Evolutionary conservation across 1,140 invertebrate genomes (phyloP).

Genomic region (Drosophila pseudoobscura): DNA sequence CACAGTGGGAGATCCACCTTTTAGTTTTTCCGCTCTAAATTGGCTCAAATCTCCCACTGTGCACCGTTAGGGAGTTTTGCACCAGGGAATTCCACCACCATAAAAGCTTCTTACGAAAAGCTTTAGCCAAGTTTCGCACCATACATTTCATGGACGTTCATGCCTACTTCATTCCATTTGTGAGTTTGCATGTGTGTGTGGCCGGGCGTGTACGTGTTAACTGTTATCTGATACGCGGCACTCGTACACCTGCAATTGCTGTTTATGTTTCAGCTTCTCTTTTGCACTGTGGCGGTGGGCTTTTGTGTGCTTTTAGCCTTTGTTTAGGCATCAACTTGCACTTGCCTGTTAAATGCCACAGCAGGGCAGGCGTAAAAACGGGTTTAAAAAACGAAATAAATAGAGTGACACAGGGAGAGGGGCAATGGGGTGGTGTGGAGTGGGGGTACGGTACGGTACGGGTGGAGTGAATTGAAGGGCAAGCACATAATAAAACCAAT

Average conservation of each 20-base stretch:
- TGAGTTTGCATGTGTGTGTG: no score
- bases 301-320: constrained; percentile 19
- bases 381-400: constrained; percentile 61
- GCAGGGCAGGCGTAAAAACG: constrained; percentile 35
- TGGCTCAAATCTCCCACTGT: neutral
- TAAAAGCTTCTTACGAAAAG: neutral
- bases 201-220: neutral
- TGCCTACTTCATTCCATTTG: neutral
- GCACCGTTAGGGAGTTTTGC: no score
- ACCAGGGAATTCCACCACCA: neutral
- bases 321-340: constrained; percentile 60
- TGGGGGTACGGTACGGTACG: neutral
- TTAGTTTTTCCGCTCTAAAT: no score
- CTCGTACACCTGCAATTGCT: no score
- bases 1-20: no score
- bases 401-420: constrained; percentile 6
- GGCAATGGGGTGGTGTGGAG: neutral
- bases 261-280: constrained; percentile 15
- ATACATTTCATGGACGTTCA: neutral
- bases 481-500: constrained; percentile 64
- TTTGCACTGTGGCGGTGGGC: constrained; percentile 4
- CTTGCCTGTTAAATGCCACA: constrained; percentile 64
- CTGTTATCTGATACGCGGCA: neutral
- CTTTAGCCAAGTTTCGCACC: constrained; percentile 17
- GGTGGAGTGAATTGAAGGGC: constrained; percentile 23